Evolutionary conservation across 2,797 vertebrate genomes (phyloP), one percentile per base, ranked within the genome.

Genomic region (Melanotaenia maccullochi): DNA sequence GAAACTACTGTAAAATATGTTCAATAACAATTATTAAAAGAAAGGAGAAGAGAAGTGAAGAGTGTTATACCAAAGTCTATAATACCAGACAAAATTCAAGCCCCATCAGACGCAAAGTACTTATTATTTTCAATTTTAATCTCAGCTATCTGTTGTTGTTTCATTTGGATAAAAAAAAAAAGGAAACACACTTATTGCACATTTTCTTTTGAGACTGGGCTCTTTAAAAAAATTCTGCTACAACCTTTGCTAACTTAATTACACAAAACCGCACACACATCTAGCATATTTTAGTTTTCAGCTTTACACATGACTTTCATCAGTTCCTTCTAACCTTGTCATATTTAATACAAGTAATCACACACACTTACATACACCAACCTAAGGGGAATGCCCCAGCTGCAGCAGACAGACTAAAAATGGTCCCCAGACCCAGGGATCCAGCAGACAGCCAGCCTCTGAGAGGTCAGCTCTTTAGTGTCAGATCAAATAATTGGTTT

Each of bases 401-500:
- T n/a, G 44, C 64, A 65, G 66, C 58, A 65, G 71, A 72, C 9
- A 28, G 56, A 52, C 60, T 60, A 51, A 69, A 3, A 1, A 4
- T 25, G 33, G 56, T 70, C 55, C 60, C 16, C 44, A 36, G 44
- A 60, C 60, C 63, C 1, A n/a, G 16, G 49, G 75, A 76, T 60
- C 73, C 73, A 65, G 67, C 72, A 76, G 73, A 64, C 65, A 7
- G 51, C 49, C 64, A 33, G 49, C 54, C 40, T 36, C 56, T 55
- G 70, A 79, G 71, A 85, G 88, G 76, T 91, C 90, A 91, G 86
- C 89, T 86, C 76, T 89, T 84, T 67, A 49, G 58, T 60, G 71
- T 78, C 75, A 75, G 71, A 90, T 87, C 78, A 90, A 86, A 90
- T 90, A 80, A 90, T 75, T 84, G 69, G 69, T 90, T 89, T 90